Evolutionary conservation across 1,140 invertebrate genomes (phyloP).

Genomic region (Listronotus bonariensis): DNA sequence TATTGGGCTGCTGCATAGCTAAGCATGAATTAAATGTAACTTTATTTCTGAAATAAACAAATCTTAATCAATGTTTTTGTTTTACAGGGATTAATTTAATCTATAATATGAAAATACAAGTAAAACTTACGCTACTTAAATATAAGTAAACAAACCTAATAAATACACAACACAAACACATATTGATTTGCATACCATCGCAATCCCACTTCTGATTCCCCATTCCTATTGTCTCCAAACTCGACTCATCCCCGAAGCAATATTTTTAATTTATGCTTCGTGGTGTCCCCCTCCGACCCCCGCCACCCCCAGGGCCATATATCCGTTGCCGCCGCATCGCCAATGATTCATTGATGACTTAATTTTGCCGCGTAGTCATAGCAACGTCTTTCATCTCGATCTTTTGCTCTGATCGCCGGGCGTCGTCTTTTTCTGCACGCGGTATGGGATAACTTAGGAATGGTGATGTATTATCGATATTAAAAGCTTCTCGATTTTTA

Average conservation of each 20-base stretch:
- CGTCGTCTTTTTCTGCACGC: conserved; percentile 42
- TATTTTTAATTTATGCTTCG: conserved; percentile 52
- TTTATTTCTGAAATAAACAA: no score
- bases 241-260: conserved; percentile 30
- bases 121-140: no score
- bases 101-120: no score
- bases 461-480: background rate
- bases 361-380: conserved; percentile 51
- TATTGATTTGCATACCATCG: conserved; percentile 30
- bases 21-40: no score
- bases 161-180: background rate
- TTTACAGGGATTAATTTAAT: no score
- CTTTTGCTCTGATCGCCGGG: conserved; percentile 37
- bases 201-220: conserved; percentile 30
- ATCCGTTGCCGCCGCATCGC: conserved; percentile 47
- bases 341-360: conserved; percentile 55
- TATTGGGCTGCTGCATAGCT: no score
- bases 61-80: no score
- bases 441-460: conserved; percentile 4
- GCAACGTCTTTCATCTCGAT: conserved; percentile 45
- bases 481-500: no score
- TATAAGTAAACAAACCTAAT: background rate
- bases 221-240: no score
- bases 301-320: conserved; percentile 38
- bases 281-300: conserved; percentile 34